These are phyloP conservation scores for Triops cancriformis DNA, from an alignment of 1,140 invertebrate genomes.

Conservation along the genomic window DNA sequence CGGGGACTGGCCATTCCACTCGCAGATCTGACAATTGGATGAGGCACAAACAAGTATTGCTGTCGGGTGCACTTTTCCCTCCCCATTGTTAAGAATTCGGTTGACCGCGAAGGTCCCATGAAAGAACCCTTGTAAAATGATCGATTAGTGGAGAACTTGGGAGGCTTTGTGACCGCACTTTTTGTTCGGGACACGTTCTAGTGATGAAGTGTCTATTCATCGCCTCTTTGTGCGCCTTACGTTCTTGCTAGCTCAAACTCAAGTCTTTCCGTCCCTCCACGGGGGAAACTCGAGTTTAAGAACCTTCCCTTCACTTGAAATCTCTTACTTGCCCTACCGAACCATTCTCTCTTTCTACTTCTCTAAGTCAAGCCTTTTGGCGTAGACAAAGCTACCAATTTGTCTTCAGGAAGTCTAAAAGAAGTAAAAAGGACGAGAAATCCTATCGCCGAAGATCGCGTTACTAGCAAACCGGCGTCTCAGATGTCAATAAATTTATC, in stretches of 20 bases:
- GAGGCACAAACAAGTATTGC: background rate
- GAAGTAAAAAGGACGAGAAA: no score
- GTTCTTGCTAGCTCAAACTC: background rate
- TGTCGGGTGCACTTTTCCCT: background rate
- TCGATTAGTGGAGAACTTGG: background rate
- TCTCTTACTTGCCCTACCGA: no score
- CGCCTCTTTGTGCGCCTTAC: background rate
- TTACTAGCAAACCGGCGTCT: no score
- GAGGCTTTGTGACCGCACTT: background rate
- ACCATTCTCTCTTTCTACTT: no score
- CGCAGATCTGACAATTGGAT: background rate
- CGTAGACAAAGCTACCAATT: no score
- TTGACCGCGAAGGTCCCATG: background rate
- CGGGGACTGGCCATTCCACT: background rate
- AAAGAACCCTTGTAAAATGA: background rate
- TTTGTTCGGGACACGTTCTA: constrained; percentile 3
- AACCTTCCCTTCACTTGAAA: background rate
- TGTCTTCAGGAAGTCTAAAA: no score
- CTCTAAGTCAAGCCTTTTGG: no score
- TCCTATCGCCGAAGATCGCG: no score
- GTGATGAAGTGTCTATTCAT: constrained; percentile 7
- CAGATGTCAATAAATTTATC: no score
- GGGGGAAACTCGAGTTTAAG: background rate
- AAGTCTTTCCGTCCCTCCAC: background rate
- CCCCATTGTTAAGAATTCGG: background rate